Evolutionary conservation across 2,888 invertebrate species (phyloP).

Genomic region (Drosophila trichaetosa): DNA sequence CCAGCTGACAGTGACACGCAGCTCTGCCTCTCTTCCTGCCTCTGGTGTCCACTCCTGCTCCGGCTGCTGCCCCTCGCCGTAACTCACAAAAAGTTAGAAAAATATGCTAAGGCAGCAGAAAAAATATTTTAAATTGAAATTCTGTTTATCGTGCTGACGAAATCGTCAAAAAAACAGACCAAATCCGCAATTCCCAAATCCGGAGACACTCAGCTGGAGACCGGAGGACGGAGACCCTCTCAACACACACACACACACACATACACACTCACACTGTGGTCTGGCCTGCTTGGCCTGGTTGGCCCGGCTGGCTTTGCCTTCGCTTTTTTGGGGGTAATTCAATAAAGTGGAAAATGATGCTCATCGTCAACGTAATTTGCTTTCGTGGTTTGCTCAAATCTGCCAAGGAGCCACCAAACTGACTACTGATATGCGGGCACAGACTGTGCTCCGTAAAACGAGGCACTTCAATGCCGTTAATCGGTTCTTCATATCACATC

Average conservation of each 20-base stretch:
- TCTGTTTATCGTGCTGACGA: slow-evolving; percentile 71
- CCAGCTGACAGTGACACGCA: slow-evolving; percentile 31
- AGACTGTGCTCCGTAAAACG: slow-evolving; percentile 17
- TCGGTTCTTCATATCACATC: slow-evolving; percentile 80
- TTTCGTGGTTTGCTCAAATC: slow-evolving; percentile 74
- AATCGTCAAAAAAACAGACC: slow-evolving; percentile 53
- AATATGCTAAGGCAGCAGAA: slow-evolving; percentile 76
- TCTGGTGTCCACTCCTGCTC: not conserved
- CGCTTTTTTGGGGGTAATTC: slow-evolving; percentile 67
- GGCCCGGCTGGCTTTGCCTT: slow-evolving; percentile 28
- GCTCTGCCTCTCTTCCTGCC: not conserved
- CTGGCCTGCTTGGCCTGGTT: slow-evolving; percentile 27
- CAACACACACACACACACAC: not conserved
- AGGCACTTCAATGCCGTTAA: slow-evolving; percentile 73
- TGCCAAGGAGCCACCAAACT: slow-evolving; percentile 51
- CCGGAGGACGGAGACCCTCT: not conserved
- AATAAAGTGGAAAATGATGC: slow-evolving; percentile 81
- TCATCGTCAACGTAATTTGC: slow-evolving; percentile 80
- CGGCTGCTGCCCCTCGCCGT: not conserved
- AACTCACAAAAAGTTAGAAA: slow-evolving; percentile 22
- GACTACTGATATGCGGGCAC: slow-evolving; percentile 30
- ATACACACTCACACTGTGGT: slow-evolving; percentile 47
- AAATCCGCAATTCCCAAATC: slow-evolving; percentile 23
- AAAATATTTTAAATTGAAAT: slow-evolving; percentile 80
- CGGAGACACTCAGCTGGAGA: not conserved